Evolutionary conservation across 2,888 invertebrate genomes (phyloP), one percentile per base, ranked within the genome.

Genomic region (Polymixis lichenea): DNA sequence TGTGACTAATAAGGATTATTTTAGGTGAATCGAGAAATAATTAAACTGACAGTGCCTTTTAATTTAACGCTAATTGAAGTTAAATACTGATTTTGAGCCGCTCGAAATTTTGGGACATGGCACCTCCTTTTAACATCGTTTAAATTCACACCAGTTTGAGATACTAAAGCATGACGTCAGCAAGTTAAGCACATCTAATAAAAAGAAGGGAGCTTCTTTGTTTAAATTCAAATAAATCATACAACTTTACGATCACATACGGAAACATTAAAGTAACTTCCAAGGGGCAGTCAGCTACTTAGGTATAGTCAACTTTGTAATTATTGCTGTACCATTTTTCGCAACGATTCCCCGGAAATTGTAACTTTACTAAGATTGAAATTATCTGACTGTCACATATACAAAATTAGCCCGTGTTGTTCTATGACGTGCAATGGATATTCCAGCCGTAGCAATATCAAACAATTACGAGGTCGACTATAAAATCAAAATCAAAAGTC

Each of bases 1-100:
- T 61, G 66, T 72, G 77, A 83, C 84, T 77, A 85, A 77, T 67
- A 78, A 85, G 73, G 64, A 77, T 71, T 55, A 38, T 73, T 80
- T 77, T 64, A 77, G 51, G 66, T 77, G 70, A 72, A 77, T 77
- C 75, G 72, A 58, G 55, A 74, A 58, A 61, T 73, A 80, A 78
- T 78, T 73, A 76, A 72, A 75, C 58, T 76, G 72, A 64, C 71
- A 56, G 51, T 69, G 60, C 17, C 15, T 72, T 74, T 83, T 75
- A 61, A 82, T 84, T 84, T 82, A 75, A 56, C 71, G 38, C 64
- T 84, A 84, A 82, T 82, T 71, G 62, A 64, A 64, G 32, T 68
- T 83, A 49, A 65, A 60, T 38, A 64, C n/a, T 15, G 0, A 19
- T 65, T 46, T 69, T 65, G 11, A 32, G 15, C 9, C 9, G 13